A percentile compares a stretch with the other conserved stretches of the same genome.
phyloP scores from a whole-genome alignment of 2,113 vertebrate species.

The Empidonax traillii region DNA sequence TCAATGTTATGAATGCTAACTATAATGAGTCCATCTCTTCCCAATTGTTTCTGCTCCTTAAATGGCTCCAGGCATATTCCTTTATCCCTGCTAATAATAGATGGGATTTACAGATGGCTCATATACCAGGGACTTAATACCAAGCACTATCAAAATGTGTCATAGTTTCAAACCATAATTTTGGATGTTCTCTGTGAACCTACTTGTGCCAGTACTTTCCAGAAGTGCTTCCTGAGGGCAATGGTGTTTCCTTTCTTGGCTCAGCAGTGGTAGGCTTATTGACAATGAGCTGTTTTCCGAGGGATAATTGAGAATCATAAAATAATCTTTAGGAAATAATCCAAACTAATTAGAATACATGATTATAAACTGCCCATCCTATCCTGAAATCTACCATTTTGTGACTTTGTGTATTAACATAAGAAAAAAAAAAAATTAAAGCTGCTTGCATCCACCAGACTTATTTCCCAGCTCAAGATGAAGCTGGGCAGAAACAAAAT shows the following conservation, averaged over 20 bases:
- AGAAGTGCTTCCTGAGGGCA: background rate
- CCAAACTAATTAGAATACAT: background rate
- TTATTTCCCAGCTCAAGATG: background rate
- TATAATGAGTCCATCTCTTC: background rate
- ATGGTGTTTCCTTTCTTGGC: background rate
- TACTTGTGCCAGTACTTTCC: background rate
- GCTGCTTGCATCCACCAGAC: background rate
- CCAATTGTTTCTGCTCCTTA: background rate
- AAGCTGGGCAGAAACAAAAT: background rate
- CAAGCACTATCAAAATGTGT: constrained; percentile 23
- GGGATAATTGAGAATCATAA: background rate
- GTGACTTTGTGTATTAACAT: background rate
- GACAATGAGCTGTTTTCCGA: background rate
- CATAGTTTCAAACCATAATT: background rate
- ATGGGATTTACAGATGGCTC: constrained; percentile 33
- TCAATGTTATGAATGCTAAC: background rate
- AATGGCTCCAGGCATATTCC: background rate
- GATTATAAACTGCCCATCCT: background rate
- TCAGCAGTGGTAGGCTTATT: background rate
- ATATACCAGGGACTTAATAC: constrained; percentile 14
- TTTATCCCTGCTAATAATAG: constrained; percentile 60
- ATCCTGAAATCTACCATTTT: background rate
- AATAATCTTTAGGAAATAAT: background rate
- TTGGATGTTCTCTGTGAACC: background rate
- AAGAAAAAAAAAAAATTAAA: background rate